Evolutionary conservation across 2,797 vertebrate species (phyloP).

Genomic region (Eutrigla gurnardus): DNA sequence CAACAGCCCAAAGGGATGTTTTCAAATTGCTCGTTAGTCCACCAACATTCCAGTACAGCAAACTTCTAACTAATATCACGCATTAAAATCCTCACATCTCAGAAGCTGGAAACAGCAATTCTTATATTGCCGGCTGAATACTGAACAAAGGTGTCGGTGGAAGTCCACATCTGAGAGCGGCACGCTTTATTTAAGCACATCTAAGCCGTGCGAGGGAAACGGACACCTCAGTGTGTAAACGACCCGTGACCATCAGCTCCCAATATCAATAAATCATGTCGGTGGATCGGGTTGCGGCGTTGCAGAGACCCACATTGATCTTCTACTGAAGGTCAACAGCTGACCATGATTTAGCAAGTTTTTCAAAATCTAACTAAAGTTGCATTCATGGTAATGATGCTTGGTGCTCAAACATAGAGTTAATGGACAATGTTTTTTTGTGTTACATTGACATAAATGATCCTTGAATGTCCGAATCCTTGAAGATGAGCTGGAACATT

Average conservation of each 20-base stretch:
- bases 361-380: background rate
- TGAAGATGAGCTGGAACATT: background rate
- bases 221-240: slow-evolving; percentile 2
- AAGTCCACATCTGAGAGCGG: background rate
- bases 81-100: background rate
- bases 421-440: no score
- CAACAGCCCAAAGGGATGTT: background rate
- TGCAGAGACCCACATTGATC: background rate
- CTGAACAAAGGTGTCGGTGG: background rate
- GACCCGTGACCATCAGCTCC: slow-evolving; percentile 2
- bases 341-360: slow-evolving; percentile 2
- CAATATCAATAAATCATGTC: slow-evolving; percentile 52
- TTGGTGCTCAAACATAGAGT: no score
- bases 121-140: no score
- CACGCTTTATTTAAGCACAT: background rate
- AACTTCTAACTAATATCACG: background rate
- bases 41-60: background rate
- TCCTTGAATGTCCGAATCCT: no score
- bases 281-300: slow-evolving; percentile 23
- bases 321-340: slow-evolving; percentile 11
- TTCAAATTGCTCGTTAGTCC: background rate
- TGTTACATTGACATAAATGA: no score
- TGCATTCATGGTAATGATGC: no score
- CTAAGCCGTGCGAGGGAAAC: background rate
- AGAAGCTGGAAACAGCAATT: background rate